A percentile compares a stretch with the other conserved stretches of the same genome.
phyloP scores from a whole-genome alignment of 2,888 invertebrate species.

The Drosophila lutescens region DNA sequence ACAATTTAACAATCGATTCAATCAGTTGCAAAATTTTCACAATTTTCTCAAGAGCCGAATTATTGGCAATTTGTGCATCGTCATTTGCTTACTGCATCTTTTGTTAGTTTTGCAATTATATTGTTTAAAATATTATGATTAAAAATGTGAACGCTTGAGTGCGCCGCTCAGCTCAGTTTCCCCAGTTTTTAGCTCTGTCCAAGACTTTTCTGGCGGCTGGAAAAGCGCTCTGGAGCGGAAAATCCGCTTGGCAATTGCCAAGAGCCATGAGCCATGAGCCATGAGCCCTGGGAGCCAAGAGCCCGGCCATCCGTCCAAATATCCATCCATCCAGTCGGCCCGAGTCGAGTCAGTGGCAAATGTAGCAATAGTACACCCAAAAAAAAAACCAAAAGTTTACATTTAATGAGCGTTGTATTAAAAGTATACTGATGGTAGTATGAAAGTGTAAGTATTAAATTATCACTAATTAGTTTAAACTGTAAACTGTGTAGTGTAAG shows the following conservation, averaged over 20 bases:
- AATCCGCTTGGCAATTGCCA: slow-evolving; percentile 60
- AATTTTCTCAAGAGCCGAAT: slow-evolving; percentile 23
- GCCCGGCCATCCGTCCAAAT: slow-evolving; percentile 16
- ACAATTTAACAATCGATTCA: slow-evolving; percentile 45
- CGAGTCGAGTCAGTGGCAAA: slow-evolving; percentile 11
- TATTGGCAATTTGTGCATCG: slow-evolving; percentile 40
- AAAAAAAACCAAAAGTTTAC: too few species aligned
- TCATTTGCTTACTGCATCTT: slow-evolving; percentile 29
- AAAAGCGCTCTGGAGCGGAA: slow-evolving; percentile 47
- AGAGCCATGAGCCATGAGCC: slow-evolving; percentile 15
- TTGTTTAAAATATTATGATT: slow-evolving; percentile 46
- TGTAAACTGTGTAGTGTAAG: too few species aligned
- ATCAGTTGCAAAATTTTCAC: slow-evolving; percentile 40
- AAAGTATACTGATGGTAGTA: too few species aligned
- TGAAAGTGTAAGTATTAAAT: too few species aligned
- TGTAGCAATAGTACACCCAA: neutral
- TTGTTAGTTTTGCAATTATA: slow-evolving; percentile 55
- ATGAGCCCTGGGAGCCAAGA: slow-evolving; percentile 19
- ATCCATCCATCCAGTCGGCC: slow-evolving; percentile 11
- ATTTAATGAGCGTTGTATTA: too few species aligned
- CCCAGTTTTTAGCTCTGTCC: slow-evolving; percentile 1
- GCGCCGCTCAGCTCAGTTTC: neutral
- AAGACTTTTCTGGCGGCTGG: slow-evolving; percentile 29
- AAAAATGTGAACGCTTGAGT: slow-evolving; percentile 43
- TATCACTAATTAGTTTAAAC: too few species aligned